These are phyloP conservation scores for Diaperis boleti DNA, from an alignment of 2,888 invertebrate genomes.

Conservation along the genomic window DNA sequence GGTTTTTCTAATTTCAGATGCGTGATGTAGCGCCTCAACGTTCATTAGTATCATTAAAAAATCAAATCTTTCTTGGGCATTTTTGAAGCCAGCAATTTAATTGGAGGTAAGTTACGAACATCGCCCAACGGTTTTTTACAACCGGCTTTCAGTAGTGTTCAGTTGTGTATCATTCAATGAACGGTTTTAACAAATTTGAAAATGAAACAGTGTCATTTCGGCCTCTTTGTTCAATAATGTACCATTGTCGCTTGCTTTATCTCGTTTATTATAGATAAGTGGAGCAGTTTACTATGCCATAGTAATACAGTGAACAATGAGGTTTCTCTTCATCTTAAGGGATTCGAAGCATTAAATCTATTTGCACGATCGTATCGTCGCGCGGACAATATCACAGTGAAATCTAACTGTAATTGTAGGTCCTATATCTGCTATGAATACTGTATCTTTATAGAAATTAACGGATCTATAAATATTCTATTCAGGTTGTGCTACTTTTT, in stretches of 20 bases:
- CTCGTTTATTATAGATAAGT: not conserved
- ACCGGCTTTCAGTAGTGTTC: too few relatives aligned
- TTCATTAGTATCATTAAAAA: not conserved
- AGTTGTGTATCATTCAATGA: too few relatives aligned
- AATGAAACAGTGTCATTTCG: too few relatives aligned
- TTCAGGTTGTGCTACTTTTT: not conserved
- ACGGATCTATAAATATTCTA: too few relatives aligned
- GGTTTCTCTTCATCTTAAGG: not conserved
- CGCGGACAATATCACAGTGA: not conserved
- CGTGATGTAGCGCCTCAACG: constrained; percentile 4
- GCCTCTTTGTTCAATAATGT: too few relatives aligned
- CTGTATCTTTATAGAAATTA: not conserved
- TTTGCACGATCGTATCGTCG: constrained; percentile 3
- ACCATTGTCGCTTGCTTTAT: too few relatives aligned
- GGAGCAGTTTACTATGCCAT: not conserved
- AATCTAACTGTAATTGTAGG: not conserved
- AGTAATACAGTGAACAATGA: not conserved
- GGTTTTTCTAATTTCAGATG: constrained; percentile 10
- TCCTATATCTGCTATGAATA: constrained; percentile 1
- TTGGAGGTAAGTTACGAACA: too few relatives aligned
- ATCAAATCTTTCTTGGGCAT: not conserved
- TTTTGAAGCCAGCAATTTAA: not conserved
- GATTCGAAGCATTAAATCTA: constrained; percentile 9
- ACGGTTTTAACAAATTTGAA: too few relatives aligned
- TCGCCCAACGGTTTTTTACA: too few relatives aligned